phyloP scores from a whole-genome alignment of 2,888 invertebrate genomes.

The Mantis religiosa region DNA sequence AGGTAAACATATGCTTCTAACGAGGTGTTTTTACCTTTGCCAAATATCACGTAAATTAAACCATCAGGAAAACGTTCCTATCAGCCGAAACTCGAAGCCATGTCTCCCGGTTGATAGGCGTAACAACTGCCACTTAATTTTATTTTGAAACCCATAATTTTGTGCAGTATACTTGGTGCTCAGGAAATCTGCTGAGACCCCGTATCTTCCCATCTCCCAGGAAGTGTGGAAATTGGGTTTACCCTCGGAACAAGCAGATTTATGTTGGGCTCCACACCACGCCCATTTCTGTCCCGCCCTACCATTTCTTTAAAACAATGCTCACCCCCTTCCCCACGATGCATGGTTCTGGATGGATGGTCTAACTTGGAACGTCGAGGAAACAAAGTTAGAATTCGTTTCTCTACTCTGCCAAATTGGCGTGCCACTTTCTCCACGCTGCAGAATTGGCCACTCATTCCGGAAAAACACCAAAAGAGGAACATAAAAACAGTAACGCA shows the following conservation, averaged over 20 bases:
- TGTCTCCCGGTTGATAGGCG: background rate
- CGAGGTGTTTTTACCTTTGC: background rate
- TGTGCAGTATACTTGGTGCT: background rate
- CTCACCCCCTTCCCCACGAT: background rate
- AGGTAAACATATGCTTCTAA: background rate
- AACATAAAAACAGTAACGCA: background rate
- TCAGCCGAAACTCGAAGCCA: background rate
- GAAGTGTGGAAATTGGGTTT: slow-evolving; percentile 19
- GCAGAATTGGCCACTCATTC: background rate
- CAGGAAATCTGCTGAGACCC: slow-evolving; percentile 1
- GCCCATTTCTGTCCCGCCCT: slow-evolving; percentile 2
- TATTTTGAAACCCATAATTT: background rate
- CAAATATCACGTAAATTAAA: background rate
- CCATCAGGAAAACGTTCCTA: background rate
- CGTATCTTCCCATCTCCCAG: background rate
- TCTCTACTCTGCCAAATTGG: background rate
- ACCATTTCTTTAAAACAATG: slow-evolving; percentile 16
- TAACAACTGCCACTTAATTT: background rate
- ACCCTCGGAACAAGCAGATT: slow-evolving; percentile 1
- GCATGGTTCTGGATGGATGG: background rate
- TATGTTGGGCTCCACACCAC: background rate
- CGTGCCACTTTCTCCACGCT: background rate
- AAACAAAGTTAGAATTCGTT: background rate
- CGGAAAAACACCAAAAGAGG: background rate
- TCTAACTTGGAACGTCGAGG: background rate